Evolutionary conservation across 2,888 invertebrate genomes (phyloP), one percentile per base, ranked within the genome.

Genomic region (Poecilus cupreus): DNA sequence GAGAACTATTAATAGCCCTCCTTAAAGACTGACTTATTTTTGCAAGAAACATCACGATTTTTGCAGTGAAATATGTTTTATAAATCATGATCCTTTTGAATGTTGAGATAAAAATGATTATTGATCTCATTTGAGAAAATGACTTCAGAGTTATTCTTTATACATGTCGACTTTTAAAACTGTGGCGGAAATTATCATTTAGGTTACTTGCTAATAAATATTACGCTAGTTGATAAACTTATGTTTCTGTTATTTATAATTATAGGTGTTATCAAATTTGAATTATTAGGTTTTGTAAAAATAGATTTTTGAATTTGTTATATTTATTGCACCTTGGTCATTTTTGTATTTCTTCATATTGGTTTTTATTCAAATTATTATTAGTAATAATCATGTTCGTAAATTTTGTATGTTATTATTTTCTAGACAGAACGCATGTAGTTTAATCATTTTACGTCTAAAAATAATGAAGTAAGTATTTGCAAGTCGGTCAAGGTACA

Each of bases 401-500:
- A 46, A 2, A 46, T 13, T 46, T 32, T 32, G 4, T 32, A 46
- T 46, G 4, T 46, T n/a, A 11, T 46, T 46, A 46, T 46, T 46
- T 46, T 46, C 4, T 46, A 8, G 10, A 37, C 4, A 37, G 32
- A 32, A 32, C 32, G 32, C 32, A 32, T 32, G 32, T 32, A 32
- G 32, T 3, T 32, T 32, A 32, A 6, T 32, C 32, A 32, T 32
- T 32, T 60, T 60, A 24, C 24, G 24, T 60, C 76, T 77, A 77
- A 57, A 77, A 57, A 77, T 77, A 77, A 26, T 24, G 26, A 32
- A 10, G 20, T 37, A 43, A 64, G 60, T 51, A 79, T 79, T 79
- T 49, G 79, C 79, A 79, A 64, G 32, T 79, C 32, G 79, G 79
- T 79, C 79, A 79, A 79, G 79, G 79, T 79, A 79, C 79, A 79